phyloP scores from a whole-genome alignment of 2,113 vertebrate genomes.

The Ceyx margarethae region DNA sequence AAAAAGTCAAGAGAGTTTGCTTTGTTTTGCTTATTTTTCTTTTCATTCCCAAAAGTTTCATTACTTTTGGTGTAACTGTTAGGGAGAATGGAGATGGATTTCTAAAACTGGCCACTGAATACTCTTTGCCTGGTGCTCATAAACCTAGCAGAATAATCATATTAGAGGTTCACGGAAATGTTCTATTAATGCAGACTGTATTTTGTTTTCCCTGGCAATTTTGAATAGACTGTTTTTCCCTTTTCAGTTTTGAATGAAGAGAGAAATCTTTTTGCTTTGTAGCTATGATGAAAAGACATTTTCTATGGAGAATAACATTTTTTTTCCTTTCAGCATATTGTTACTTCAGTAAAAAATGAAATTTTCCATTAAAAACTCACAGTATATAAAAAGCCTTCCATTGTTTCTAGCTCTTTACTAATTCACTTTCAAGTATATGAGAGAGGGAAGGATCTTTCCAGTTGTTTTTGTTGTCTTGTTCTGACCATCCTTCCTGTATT shows the following conservation, averaged over 20 bases:
- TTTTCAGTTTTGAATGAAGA: constrained; percentile 18
- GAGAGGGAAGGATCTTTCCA: background rate
- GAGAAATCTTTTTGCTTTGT: background rate
- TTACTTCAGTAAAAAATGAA: background rate
- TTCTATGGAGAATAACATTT: background rate
- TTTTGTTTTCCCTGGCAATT: background rate
- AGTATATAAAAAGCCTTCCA: background rate
- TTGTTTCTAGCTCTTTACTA: background rate
- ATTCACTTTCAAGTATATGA: background rate
- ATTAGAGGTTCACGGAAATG: background rate
- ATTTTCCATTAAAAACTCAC: background rate
- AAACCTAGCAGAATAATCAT: background rate
- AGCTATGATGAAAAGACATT: background rate
- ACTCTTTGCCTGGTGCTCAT: background rate
- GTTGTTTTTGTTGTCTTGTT: background rate
- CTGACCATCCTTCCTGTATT: background rate
- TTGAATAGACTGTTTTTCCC: background rate
- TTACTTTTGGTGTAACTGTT: background rate
- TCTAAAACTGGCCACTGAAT: background rate
- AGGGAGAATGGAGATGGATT: background rate
- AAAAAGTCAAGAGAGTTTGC: background rate
- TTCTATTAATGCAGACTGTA: background rate
- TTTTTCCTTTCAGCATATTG: background rate
- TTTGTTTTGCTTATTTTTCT: background rate
- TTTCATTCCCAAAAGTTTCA: background rate